These are phyloP conservation scores for Aspidiotus rigidus DNA, from an alignment of 2,888 invertebrate genomes.

Conservation along the genomic window DNA sequence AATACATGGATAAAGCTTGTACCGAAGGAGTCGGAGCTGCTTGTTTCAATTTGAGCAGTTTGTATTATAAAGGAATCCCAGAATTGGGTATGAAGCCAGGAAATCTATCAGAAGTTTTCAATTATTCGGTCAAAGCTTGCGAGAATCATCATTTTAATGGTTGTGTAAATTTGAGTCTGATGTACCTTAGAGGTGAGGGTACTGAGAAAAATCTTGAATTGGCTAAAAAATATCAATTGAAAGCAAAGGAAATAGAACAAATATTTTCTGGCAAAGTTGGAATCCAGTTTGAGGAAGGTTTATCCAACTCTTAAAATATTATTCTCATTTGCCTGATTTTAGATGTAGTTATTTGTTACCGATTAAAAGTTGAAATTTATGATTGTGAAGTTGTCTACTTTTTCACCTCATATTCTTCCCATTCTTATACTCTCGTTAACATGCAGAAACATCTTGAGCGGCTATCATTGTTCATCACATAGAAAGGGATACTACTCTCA, in stretches of 20 bases:
- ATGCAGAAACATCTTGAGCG: too few relatives aligned
- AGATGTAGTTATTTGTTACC: too few relatives aligned
- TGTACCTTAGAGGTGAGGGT: conserved; percentile 78
- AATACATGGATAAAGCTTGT: conserved; percentile 49
- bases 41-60: conserved; percentile 70
- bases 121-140: conserved; percentile 69
- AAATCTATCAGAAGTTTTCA: conserved; percentile 68
- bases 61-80: conserved; percentile 62
- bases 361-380: too few relatives aligned
- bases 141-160: conserved; percentile 68
- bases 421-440: too few relatives aligned
- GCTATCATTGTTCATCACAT: too few relatives aligned
- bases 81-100: conserved; percentile 45
- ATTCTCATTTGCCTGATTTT: too few relatives aligned
- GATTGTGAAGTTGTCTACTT: too few relatives aligned
- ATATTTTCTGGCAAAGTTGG: conserved; percentile 44
- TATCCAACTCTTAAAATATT: background rate
- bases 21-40: conserved; percentile 53
- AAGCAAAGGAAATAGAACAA: conserved; percentile 61
- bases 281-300: conserved; percentile 20
- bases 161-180: conserved; percentile 81
- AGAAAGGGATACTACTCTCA: too few relatives aligned
- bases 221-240: conserved; percentile 61
- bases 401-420: too few relatives aligned
- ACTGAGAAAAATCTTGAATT: conserved; percentile 60